Evolutionary conservation across 1,140 invertebrate genomes (phyloP), one percentile per base, ranked within the genome.

Genomic region (Drosophila baimaii): DNA sequence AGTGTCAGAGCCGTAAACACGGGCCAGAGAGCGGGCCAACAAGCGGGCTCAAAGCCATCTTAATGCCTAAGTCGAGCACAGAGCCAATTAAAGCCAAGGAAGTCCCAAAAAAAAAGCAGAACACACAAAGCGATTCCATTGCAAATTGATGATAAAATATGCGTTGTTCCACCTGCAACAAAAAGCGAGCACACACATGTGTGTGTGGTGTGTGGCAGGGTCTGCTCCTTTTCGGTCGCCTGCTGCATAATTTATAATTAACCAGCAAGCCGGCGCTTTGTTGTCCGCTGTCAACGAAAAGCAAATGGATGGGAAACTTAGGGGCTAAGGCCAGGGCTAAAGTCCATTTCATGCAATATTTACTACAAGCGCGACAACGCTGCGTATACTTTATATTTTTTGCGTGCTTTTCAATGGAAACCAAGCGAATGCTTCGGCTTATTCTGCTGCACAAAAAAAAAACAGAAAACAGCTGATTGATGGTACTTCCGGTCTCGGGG

Each of bases 201-300:
- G 12, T 49, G 13, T n/a, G 9, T 15, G 55, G n/a, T 7, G 19
- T 12, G n/a, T 39, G 8, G 43, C 31, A 58, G 5, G 35, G 56
- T 25, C 65, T 46, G 61, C 61, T 27, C 19, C 64, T 74, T 70
- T 75, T 58, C 51, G 66, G 25, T 49, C 17, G 33, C 44, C 25
- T 17, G 54, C 55, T 59, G 64, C 63, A 65, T 83, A 77, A 77
- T 88, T 83, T 89, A 83, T 77, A 86, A 88, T 82, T 86, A 88
- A 69, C 33, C 63, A 72, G 47, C 46, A 63, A 65, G 49, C 41
- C 61, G 25, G 57, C 47, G 49, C 27, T 70, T 68, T 47, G 35
- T 37, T 62, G 63, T 47, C 71, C 63, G 54, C 49, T 82, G 79
- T 69, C 69, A 44, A 47, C 63, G 37, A 43, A 44, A 65, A 17